phyloP scores from a whole-genome alignment of 2,113 vertebrate species.

The Burhinus bistriatus region DNA sequence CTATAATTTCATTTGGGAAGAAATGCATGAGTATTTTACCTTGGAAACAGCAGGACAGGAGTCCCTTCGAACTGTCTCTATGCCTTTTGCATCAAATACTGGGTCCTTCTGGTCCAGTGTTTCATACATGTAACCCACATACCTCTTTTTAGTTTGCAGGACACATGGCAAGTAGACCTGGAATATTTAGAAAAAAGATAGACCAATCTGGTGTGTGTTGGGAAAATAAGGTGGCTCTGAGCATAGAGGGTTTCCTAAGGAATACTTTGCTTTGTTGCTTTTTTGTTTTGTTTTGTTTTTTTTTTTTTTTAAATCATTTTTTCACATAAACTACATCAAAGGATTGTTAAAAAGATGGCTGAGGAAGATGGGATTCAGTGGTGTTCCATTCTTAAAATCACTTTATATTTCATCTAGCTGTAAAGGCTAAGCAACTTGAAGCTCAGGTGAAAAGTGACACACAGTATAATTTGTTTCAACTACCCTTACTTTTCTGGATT shows the following conservation, averaged over 20 bases:
- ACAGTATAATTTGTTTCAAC: neutral
- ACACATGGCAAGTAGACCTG: conserved; percentile 98
- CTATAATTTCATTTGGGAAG: neutral
- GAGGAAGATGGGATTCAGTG: neutral
- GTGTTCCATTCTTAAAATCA: neutral
- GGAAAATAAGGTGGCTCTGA: neutral
- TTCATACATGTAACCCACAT: conserved; percentile 99
- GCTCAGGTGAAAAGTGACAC: neutral
- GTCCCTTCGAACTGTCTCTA: conserved; percentile 95
- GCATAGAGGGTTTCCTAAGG: neutral
- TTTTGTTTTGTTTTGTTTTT: neutral
- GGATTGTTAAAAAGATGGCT: neutral
- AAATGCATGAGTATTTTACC: conserved; percentile 72
- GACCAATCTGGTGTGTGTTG: neutral
- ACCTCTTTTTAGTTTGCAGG: conserved; percentile 97
- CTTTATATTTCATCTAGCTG: neutral
- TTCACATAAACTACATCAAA: neutral
- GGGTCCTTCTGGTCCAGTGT: conserved; percentile 93
- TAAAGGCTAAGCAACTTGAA: neutral
- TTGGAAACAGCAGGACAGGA: conserved; percentile 97
- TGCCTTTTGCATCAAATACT: conserved; percentile 96
- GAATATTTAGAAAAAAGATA: conserved; percentile 13
- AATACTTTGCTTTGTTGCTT: neutral
- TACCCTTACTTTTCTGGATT: neutral
- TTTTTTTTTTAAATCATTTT: neutral